These are phyloP conservation scores for Caenorhabditis sp. DNA, from an alignment of 2,888 invertebrate species.

Conservation along the genomic window DNA sequence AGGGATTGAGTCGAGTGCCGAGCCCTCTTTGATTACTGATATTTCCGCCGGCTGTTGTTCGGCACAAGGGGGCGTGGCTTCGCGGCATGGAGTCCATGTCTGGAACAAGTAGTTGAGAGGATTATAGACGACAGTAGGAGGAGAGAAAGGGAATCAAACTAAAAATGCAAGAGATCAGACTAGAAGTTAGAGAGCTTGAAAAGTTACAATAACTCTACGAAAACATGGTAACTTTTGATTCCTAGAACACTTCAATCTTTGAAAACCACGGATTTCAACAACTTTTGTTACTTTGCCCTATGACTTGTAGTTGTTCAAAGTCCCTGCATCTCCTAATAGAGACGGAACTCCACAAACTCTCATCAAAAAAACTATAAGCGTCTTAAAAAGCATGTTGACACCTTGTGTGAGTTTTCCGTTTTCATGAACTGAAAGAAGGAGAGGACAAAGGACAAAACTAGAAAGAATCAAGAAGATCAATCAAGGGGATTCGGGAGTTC, in stretches of 20 bases:
- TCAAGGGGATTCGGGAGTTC: background rate
- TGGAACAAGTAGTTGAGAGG: conserved; percentile 5
- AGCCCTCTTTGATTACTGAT: conserved; percentile 36
- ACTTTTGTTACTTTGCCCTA: conserved; percentile 6
- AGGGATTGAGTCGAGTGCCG: conserved; percentile 36
- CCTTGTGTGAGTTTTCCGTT: conserved; percentile 23
- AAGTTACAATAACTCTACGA: no score
- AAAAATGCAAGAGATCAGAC: background rate
- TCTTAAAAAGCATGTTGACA: conserved; percentile 38
- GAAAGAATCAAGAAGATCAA: background rate
- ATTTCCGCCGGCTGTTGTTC: conserved; percentile 31
- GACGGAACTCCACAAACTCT: conserved; percentile 30
- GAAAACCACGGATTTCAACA: background rate
- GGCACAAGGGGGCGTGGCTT: conserved; percentile 59
- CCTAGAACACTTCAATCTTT: background rate
- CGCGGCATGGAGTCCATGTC: conserved; percentile 40
- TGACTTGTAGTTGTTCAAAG: conserved; percentile 22
- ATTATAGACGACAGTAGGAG: background rate
- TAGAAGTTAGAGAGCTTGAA: background rate
- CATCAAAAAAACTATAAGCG: conserved; percentile 41
- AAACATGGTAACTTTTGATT: no score
- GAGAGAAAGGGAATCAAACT: background rate
- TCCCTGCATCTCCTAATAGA: background rate
- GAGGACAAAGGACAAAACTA: conserved; percentile 25
- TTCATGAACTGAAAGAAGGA: conserved; percentile 9